A percentile compares a stretch with the other conserved stretches of the same genome.
Evolutionary conservation across 2,888 invertebrate species (phyloP).

Genomic region (Oxyteleia sp.): DNA sequence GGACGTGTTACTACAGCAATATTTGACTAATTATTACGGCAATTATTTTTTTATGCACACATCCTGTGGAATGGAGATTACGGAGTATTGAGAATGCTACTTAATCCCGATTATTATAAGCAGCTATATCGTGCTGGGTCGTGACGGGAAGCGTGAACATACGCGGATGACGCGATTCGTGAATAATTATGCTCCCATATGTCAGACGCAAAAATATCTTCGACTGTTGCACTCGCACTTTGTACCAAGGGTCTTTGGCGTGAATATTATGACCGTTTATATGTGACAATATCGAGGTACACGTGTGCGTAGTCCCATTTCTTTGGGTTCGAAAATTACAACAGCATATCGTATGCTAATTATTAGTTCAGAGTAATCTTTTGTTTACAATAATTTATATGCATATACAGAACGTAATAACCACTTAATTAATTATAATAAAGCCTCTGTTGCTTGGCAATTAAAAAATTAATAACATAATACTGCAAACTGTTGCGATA

Average conservation of each 20-base stretch:
- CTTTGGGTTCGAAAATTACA: constrained; percentile 22
- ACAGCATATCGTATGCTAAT: constrained; percentile 4
- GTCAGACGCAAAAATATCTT: constrained; percentile 48
- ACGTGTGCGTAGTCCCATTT: constrained; percentile 19
- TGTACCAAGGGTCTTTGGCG: constrained; percentile 44
- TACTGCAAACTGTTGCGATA: too few species aligned
- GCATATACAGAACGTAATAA: background rate
- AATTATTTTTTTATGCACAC: constrained; percentile 62
- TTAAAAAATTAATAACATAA: too few species aligned
- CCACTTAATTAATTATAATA: constrained; percentile 6
- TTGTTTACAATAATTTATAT: constrained; percentile 16
- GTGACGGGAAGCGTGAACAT: constrained; percentile 72
- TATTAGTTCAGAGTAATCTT: constrained; percentile 6
- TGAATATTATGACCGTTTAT: constrained; percentile 15
- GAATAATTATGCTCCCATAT: constrained; percentile 65
- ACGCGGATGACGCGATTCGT: constrained; percentile 68
- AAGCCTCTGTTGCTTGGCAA: too few species aligned
- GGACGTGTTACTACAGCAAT: constrained; percentile 28
- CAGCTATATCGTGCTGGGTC: constrained; percentile 37
- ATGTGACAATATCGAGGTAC: constrained; percentile 23
- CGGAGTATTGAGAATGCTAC: constrained; percentile 58
- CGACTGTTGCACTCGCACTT: constrained; percentile 43
- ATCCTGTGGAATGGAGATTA: constrained; percentile 69
- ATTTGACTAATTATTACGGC: constrained; percentile 48
- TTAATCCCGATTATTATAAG: constrained; percentile 73